These are phyloP conservation scores for Eupeodes latifasciatus DNA, from an alignment of 2,888 invertebrate species.

Conservation along the genomic window DNA sequence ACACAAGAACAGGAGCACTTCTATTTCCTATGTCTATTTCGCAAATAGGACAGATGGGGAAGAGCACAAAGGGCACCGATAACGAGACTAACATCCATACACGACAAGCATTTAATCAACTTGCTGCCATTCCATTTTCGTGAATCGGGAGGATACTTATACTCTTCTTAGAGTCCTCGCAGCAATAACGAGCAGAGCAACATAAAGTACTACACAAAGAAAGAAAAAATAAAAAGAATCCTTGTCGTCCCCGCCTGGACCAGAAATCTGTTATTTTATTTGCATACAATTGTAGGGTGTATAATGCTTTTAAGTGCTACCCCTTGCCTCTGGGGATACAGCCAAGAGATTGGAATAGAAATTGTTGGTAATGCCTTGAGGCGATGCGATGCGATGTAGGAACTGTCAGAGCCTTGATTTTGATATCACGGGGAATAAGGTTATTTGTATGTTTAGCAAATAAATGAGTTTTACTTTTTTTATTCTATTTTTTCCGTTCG, in stretches of 20 bases:
- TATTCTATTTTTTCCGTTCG: constrained; percentile 27
- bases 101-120: constrained; percentile 76
- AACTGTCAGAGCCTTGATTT: constrained; percentile 70
- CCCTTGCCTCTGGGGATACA: constrained; percentile 38
- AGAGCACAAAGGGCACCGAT: constrained; percentile 47
- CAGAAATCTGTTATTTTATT: constrained; percentile 71
- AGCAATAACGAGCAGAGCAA: constrained; percentile 34
- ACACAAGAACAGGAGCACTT: constrained; percentile 23
- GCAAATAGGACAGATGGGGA: constrained; percentile 61
- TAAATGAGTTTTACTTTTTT: constrained; percentile 67
- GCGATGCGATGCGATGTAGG: constrained; percentile 32
- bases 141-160: constrained; percentile 45
- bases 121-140: constrained; percentile 69
- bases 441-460: constrained; percentile 66
- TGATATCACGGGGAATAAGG: constrained; percentile 68
- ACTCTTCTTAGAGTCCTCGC: constrained; percentile 42
- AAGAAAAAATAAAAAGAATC: constrained; percentile 11
- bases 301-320: constrained; percentile 70
- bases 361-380: constrained; percentile 65
- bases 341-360: constrained; percentile 32
- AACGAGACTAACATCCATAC: constrained; percentile 64
- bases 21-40: constrained; percentile 28
- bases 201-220: not conserved
- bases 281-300: constrained; percentile 69
- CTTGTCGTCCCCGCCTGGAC: constrained; percentile 63